Base-by-base conservation (phyloP, 1,140 invertebrate genomes). In the Andrena cerasifolii region DNA sequence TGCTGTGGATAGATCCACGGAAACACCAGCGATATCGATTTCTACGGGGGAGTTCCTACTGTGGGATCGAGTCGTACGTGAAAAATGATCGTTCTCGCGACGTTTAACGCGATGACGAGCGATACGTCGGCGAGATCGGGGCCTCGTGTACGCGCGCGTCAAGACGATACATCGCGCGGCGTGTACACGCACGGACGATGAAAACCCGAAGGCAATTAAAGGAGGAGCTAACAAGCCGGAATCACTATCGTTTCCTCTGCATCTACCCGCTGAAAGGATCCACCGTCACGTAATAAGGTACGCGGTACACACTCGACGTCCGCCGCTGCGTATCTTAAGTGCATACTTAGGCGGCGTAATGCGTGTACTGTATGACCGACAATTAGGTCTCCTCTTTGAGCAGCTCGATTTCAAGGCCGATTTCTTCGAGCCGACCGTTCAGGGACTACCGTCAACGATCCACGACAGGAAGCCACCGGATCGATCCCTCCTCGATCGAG, bases 191-290 rank as follows among this genome's bases (percentile, higher is more conserved):
- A 87, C 80, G 75, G 75, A 86, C 88, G 88, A 89, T 90, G 87
- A 91, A 91, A 90, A 89, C 80, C 80, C 85, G 82, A 85, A 79
- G 86, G 87, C 88, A 91, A 90, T 89, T 90, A 89, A 87, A 89
- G 87, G 87, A 90, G 89, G 85, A 90, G 88, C 74, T 88, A 91
- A 90, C 89, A 90, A 92, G 89, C 88, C 71, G 76, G 82, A 89
- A 88, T 90, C 89, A 78, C 86, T 92, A 91, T 90, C 90, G 87
- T 90, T 91, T 92, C 90, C 89, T 91, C 86, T 91, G 84, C 70
- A 92, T 92, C 90, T 91, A 87, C 68, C 80, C 77, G 85, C 81
- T 83, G 86, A 86, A 86, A 89, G 86, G 88, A 90, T 89, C 81
- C 84, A 86, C 83, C 83, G 76, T 78, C 85, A 81, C 84, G 87